A percentile compares a stretch with the other conserved stretches of the same genome.
Evolutionary conservation across 2,113 vertebrate genomes (phyloP).

Genomic region (Malurus melanocephalus): DNA sequence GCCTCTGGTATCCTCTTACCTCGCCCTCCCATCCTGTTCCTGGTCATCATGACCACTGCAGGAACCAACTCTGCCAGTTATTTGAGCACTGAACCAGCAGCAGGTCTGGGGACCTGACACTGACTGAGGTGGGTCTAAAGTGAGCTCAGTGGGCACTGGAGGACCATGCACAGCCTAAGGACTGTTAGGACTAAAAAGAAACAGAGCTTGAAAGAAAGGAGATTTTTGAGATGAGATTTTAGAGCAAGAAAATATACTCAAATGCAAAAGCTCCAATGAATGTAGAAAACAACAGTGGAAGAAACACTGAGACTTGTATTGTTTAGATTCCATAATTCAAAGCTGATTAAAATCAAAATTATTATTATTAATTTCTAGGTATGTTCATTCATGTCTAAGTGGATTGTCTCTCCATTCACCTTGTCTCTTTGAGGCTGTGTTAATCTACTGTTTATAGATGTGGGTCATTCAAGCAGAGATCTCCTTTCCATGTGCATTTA

Average conservation of each 20-base stretch:
- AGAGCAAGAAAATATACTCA: not conserved
- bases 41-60: not conserved
- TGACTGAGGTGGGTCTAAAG: not conserved
- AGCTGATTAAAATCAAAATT: not conserved
- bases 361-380: not conserved
- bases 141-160: not conserved
- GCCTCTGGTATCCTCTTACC: not conserved
- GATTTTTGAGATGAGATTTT: not conserved
- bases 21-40: not conserved
- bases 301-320: not conserved
- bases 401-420: not conserved
- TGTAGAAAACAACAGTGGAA: not conserved
- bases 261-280: not conserved
- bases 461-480: not conserved
- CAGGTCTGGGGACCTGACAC: not conserved
- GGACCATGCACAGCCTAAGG: not conserved
- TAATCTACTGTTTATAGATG: not conserved
- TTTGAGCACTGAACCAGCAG: not conserved
- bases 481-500: not conserved
- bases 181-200: not conserved
- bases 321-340: not conserved
- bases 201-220: not conserved
- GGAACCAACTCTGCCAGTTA: not conserved
- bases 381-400: not conserved
- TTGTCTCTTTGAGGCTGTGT: not conserved